phyloP scores from a whole-genome alignment of 2,888 invertebrate genomes.

The Lithophane leautieri region DNA sequence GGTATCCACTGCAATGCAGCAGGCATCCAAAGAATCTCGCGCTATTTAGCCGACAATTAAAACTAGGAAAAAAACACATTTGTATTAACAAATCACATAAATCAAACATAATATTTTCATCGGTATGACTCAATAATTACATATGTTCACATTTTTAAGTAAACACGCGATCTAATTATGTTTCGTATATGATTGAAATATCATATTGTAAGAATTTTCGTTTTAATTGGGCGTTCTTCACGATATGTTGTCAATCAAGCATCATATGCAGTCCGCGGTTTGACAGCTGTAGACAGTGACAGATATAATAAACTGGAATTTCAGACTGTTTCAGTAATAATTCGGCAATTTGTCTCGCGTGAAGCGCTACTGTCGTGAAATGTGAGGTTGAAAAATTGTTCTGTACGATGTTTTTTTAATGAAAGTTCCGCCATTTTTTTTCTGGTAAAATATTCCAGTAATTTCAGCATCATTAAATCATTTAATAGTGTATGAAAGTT shows the following conservation, averaged over 20 bases:
- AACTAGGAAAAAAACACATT: slow-evolving; percentile 52
- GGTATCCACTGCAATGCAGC: background rate
- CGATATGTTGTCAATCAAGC: slow-evolving; percentile 59
- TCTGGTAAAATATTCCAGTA: background rate
- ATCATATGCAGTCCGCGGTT: slow-evolving; percentile 38
- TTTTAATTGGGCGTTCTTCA: slow-evolving; percentile 59
- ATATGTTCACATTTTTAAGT: slow-evolving; percentile 61
- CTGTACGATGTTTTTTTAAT: slow-evolving; percentile 33
- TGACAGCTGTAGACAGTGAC: slow-evolving; percentile 59
- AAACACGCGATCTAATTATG: slow-evolving; percentile 60
- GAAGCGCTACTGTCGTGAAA: slow-evolving; percentile 34
- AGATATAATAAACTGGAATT: slow-evolving; percentile 51
- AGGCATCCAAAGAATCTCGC: slow-evolving; percentile 39
- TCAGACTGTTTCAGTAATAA: slow-evolving; percentile 39
- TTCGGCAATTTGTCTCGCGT: slow-evolving; percentile 63
- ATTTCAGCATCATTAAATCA: slow-evolving; percentile 43
- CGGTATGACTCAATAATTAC: slow-evolving; percentile 62
- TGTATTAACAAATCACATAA: slow-evolving; percentile 45
- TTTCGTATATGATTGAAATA: slow-evolving; percentile 62
- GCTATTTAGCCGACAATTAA: slow-evolving; percentile 34
- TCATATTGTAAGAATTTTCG: slow-evolving; percentile 57
- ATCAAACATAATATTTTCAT: slow-evolving; percentile 64
- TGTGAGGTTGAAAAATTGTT: slow-evolving; percentile 45
- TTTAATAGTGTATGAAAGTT: slow-evolving; percentile 41
- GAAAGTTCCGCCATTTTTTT: slow-evolving; percentile 48